These are phyloP conservation scores for Stomatorhinus walkeri DNA, from an alignment of 2,797 vertebrate species.

Conservation along the genomic window DNA sequence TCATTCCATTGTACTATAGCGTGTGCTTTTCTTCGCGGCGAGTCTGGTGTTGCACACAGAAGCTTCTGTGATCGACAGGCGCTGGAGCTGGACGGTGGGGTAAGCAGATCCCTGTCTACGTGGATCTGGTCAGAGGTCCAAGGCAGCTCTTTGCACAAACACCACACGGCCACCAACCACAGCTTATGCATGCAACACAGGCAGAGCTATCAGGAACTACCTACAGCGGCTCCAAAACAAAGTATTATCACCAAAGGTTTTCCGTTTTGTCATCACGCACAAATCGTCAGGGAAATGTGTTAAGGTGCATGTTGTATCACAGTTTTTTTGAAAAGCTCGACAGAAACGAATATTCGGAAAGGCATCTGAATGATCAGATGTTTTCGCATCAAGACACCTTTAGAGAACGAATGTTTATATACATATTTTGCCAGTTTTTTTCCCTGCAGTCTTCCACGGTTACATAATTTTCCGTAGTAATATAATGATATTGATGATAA, in stretches of 20 bases:
- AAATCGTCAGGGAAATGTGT: neutral
- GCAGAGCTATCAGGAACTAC: conserved; percentile 44
- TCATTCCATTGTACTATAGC: conserved; percentile 53
- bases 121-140: neutral
- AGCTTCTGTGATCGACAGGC: conserved; percentile 38
- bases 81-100: conserved; percentile 15
- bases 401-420: conserved; percentile 1
- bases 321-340: neutral
- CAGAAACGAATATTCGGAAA: neutral
- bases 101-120: conserved; percentile 16
- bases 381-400: neutral
- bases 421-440: neutral
- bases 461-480: neutral
- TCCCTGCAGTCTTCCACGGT: neutral
- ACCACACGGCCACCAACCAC: conserved; percentile 43
- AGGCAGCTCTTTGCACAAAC: conserved; percentile 48
- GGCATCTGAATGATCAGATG: neutral
- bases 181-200: conserved; percentile 59
- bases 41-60: conserved; percentile 47
- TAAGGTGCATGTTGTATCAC: neutral
- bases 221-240: conserved; percentile 21
- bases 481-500: neutral
- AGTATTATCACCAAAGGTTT: conserved; percentile 22
- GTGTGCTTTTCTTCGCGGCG: conserved; percentile 60
- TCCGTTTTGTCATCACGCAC: neutral